phyloP scores from a whole-genome alignment of 2,888 invertebrate genomes.

The Drosophila melanosoma region DNA sequence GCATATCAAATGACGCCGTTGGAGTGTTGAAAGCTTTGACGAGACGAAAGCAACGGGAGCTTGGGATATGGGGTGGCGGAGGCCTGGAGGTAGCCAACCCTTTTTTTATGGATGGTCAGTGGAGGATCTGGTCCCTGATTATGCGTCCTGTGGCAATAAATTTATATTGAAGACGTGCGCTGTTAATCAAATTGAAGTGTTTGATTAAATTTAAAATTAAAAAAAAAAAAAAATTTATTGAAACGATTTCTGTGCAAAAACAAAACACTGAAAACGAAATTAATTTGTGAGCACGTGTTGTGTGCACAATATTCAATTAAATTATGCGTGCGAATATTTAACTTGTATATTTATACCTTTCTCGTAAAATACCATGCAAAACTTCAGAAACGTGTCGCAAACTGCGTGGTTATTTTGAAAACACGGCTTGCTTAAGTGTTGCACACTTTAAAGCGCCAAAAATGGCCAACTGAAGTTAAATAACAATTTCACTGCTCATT shows the following conservation, averaged over 20 bases:
- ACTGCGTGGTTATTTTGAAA: slow-evolving; percentile 58
- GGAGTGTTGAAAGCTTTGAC: slow-evolving; percentile 78
- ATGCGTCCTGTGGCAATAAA: slow-evolving; percentile 75
- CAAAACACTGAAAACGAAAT: slow-evolving; percentile 43
- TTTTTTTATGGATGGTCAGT: slow-evolving; percentile 77
- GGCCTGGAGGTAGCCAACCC: slow-evolving; percentile 57
- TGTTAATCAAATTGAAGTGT: slow-evolving; percentile 81
- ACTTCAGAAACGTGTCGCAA: slow-evolving; percentile 74
- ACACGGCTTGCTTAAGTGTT: slow-evolving; percentile 48
- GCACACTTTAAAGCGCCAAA: slow-evolving; percentile 70
- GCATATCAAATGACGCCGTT: slow-evolving; percentile 78
- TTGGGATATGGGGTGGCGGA: neutral
- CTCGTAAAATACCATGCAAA: slow-evolving; percentile 24
- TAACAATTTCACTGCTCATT: slow-evolving; percentile 83
- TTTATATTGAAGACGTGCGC: slow-evolving; percentile 80
- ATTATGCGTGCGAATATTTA: slow-evolving; percentile 42
- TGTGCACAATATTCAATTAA: slow-evolving; percentile 68
- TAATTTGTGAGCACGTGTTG: slow-evolving; percentile 69
- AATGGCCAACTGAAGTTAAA: slow-evolving; percentile 78
- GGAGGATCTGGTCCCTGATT: slow-evolving; percentile 66
- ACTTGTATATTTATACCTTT: slow-evolving; percentile 1
- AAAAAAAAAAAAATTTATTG: slow-evolving; percentile 19
- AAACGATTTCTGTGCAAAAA: neutral
- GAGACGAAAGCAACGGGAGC: slow-evolving; percentile 33
- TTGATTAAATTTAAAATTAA: slow-evolving; percentile 77